Conservation (phyloP, 2,797 vertebrate species). For the Characodon lateralis region DNA sequence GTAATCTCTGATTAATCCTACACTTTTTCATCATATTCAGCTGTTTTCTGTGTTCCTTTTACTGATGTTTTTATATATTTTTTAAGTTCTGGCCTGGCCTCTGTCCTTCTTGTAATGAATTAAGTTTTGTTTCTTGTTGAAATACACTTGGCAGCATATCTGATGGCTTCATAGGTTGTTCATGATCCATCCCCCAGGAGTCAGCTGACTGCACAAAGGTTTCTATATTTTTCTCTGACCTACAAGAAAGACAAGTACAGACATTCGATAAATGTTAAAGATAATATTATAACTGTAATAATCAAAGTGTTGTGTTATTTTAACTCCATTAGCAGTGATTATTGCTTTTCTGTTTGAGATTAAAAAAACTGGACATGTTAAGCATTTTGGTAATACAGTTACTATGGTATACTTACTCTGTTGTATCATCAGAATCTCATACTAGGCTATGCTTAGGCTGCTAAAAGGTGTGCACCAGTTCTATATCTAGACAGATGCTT, state of each 20-base stretch:
- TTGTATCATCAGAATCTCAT: neutral
- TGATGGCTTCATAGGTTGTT: neutral
- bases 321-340: neutral
- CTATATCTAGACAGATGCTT: neutral
- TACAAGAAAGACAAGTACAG: neutral
- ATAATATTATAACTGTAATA: neutral
- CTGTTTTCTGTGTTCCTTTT: neutral
- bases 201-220: neutral
- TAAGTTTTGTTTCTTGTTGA: neutral
- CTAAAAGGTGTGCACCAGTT: neutral
- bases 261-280: neutral
- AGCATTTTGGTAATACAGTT: neutral
- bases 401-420: neutral
- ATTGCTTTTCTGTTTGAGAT: neutral
- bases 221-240: neutral
- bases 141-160: neutral
- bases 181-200: neutral
- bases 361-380: neutral
- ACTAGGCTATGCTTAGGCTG: neutral
- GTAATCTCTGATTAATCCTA: too few relatives aligned
- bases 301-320: neutral
- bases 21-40: neutral
- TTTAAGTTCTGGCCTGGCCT: neutral
- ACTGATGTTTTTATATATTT: neutral
- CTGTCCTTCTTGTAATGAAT: neutral